Evolutionary conservation across 2,113 vertebrate genomes (phyloP).

Genomic region (Trematomus loennbergii): DNA sequence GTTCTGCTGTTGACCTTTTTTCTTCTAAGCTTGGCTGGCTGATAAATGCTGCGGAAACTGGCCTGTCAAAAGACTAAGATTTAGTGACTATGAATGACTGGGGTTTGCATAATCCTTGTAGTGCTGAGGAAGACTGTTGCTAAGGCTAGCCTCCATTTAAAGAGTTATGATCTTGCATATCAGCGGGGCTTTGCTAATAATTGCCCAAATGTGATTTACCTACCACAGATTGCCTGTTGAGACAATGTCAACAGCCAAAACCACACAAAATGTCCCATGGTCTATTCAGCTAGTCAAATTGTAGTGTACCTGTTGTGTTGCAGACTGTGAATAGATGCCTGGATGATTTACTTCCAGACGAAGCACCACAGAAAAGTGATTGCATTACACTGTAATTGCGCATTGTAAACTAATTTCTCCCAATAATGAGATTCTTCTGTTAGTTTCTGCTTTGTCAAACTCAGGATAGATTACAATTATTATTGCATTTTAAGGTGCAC

Average conservation of each 20-base stretch:
- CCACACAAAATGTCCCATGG: constrained; percentile 51
- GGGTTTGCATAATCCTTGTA: constrained; percentile 30
- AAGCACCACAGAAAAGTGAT: constrained; percentile 15
- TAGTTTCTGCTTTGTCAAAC: neutral
- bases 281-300: constrained; percentile 49
- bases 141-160: constrained; percentile 34
- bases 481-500: neutral
- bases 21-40: constrained; percentile 16
- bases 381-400: neutral
- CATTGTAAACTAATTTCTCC: constrained; percentile 1
- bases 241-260: constrained; percentile 49
- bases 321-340: constrained; percentile 14
- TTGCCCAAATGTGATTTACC: constrained; percentile 43
- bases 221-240: constrained; percentile 63
- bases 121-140: constrained; percentile 23
- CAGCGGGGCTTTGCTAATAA: constrained; percentile 27
- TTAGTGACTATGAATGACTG: constrained; percentile 40
- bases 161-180: constrained; percentile 43
- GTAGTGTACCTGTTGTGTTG: constrained; percentile 41
- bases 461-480: constrained; percentile 4
- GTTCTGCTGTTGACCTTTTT: constrained; percentile 37
- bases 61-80: constrained; percentile 36
- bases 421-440: neutral
- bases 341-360: constrained; percentile 27
- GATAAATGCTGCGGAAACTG: constrained; percentile 28